A percentile compares a stretch with the other conserved stretches of the same genome.
phyloP scores from a whole-genome alignment of 2,888 invertebrate genomes.

The Sepiola atlantica region DNA sequence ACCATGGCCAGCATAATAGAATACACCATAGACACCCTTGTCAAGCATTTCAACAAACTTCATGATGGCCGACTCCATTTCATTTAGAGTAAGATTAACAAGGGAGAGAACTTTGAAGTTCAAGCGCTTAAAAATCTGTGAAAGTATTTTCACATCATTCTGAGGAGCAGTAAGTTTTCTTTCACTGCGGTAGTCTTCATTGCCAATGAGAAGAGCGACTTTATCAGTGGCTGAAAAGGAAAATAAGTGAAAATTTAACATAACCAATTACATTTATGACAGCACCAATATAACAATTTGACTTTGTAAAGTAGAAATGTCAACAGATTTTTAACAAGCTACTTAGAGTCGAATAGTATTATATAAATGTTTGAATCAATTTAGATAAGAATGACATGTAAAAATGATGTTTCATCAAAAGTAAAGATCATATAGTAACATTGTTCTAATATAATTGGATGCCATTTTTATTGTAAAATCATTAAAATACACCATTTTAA shows the following conservation, averaged over 20 bases:
- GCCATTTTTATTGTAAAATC: no score
- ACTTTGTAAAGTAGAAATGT: no score
- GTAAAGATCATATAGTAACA: no score
- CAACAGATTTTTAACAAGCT: no score
- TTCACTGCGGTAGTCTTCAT: conserved; percentile 74
- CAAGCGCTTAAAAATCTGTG: conserved; percentile 66
- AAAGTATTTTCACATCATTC: conserved; percentile 67
- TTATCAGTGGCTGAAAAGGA: conserved; percentile 73
- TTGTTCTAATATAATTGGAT: no score
- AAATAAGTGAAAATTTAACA: not conserved
- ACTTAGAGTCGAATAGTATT: no score
- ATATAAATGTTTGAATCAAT: no score
- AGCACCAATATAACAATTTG: not conserved
- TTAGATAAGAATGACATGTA: no score
- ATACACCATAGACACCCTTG: conserved; percentile 71
- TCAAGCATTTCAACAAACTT: conserved; percentile 74
- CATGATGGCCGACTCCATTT: conserved; percentile 74
- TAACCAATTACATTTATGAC: no score
- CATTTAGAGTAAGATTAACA: conserved; percentile 74
- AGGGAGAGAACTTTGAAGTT: conserved; percentile 75
- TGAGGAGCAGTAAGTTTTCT: conserved; percentile 66
- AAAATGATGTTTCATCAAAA: no score
- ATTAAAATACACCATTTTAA: no score
- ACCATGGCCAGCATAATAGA: conserved; percentile 76
- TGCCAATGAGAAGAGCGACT: conserved; percentile 75